Conservation (phyloP, 2,797 vertebrate species). For the Gymnopithys bicolor region DNA sequence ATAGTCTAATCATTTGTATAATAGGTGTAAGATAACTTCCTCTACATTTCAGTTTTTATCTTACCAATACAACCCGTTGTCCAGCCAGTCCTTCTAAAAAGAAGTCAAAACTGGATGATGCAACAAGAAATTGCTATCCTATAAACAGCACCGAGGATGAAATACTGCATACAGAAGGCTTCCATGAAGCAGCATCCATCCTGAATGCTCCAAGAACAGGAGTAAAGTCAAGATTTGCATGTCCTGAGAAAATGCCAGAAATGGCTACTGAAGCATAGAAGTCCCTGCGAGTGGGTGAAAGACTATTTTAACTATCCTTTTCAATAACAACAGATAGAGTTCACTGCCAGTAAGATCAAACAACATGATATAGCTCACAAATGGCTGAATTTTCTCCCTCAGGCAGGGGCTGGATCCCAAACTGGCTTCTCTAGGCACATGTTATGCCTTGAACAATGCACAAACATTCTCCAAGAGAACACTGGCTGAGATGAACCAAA, state of each 20-base stretch:
- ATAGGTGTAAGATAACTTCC: background rate
- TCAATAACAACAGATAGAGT: background rate
- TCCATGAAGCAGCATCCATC: background rate
- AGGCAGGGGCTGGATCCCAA: background rate
- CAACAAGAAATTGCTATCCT: background rate
- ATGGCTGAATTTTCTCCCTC: background rate
- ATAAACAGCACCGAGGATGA: background rate
- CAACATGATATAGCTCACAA: background rate
- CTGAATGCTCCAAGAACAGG: background rate
- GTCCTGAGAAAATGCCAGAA: background rate
- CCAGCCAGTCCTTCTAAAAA: background rate
- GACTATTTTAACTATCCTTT: background rate
- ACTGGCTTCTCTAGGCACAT: background rate
- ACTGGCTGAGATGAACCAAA: background rate
- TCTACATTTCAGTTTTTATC: background rate
- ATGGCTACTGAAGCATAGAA: background rate
- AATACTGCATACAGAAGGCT: background rate
- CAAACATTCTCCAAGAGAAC: background rate
- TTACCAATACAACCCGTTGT: background rate
- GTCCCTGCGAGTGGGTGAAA: background rate
- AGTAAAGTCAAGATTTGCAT: background rate
- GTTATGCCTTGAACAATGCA: accelerated
- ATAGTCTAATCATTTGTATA: background rate
- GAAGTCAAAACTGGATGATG: background rate
- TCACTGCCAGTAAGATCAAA: background rate